Conservation (phyloP, 2,888 invertebrate genomes). For the Rhagium mordax region DNA sequence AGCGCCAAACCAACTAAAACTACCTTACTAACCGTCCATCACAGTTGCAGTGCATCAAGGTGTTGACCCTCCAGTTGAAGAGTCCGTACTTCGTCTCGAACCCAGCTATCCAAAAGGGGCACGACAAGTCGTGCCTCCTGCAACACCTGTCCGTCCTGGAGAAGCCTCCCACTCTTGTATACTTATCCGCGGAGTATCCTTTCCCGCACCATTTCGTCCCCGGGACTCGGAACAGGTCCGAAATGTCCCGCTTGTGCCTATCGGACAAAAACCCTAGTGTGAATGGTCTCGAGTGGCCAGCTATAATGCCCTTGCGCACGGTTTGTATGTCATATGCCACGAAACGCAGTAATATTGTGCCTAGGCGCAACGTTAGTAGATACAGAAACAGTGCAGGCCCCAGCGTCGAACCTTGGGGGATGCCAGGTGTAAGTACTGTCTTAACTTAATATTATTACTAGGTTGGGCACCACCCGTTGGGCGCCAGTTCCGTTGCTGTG, state of each 20-base stretch:
- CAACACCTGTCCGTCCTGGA: slow-evolving; percentile 91
- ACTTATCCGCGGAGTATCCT: slow-evolving; percentile 85
- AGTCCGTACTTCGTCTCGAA: slow-evolving; percentile 88
- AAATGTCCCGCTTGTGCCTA: slow-evolving; percentile 71
- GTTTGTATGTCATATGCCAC: slow-evolving; percentile 22
- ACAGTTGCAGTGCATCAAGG: slow-evolving; percentile 93
- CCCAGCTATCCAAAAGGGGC: slow-evolving; percentile 88
- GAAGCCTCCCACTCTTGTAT: slow-evolving; percentile 88
- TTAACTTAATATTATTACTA: too few relatives aligned
- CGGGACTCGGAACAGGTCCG: slow-evolving; percentile 85
- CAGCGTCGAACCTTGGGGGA: too few relatives aligned
- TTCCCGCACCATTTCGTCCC: slow-evolving; percentile 97
- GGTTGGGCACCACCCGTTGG: too few relatives aligned
- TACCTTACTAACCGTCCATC: slow-evolving; percentile 83
- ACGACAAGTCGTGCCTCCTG: slow-evolving; percentile 87
- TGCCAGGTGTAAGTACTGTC: too few relatives aligned
- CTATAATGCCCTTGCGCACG: slow-evolving; percentile 6
- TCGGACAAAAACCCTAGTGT: slow-evolving; percentile 41
- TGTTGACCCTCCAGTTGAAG: slow-evolving; percentile 92
- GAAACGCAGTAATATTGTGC: too few relatives aligned
- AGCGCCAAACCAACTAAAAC: background rate
- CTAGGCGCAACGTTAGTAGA: too few relatives aligned
- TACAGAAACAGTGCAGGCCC: too few relatives aligned
- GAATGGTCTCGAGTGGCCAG: background rate
- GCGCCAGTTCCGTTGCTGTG: too few relatives aligned